phyloP scores from a whole-genome alignment of 1,140 invertebrate species.

The Callitettix versicolor region DNA sequence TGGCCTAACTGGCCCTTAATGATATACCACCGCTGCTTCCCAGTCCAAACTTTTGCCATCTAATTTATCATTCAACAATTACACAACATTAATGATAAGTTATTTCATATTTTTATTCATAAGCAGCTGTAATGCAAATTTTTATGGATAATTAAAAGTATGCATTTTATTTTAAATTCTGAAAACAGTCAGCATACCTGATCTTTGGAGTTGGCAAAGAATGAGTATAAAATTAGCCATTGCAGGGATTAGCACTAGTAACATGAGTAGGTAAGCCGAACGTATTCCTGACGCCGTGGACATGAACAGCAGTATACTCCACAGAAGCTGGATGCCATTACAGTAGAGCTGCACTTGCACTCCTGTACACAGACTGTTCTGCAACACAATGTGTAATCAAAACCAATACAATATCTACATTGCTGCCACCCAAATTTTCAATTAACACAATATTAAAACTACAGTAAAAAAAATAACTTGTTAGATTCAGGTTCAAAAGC shows the following conservation, averaged over 20 bases:
- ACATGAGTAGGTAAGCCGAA: constrained; percentile 53
- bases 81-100: no score
- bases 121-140: no score
- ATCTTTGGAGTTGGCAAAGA: constrained; percentile 33
- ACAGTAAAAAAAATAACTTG: neutral
- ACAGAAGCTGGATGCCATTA: constrained; percentile 49
- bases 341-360: constrained; percentile 47
- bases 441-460: neutral
- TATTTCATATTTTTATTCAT: no score
- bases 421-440: neutral
- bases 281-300: constrained; percentile 45
- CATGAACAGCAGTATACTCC: constrained; percentile 41
- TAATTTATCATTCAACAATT: no score
- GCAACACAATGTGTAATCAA: constrained; percentile 16
- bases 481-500: no score
- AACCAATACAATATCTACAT: neutral
- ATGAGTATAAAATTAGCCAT: constrained; percentile 38
- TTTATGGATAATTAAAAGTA: no score
- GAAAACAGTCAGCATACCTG: no score
- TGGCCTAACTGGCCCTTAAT: no score
- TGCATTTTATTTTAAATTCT: no score
- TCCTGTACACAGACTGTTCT: constrained; percentile 37
- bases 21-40: no score
- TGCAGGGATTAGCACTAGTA: constrained; percentile 49
- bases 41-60: no score